Percentiles rank a stretch among this genome's conserved stretches.
phyloP scores from a whole-genome alignment of 2,797 vertebrate species.

The Calcarius lapponicus region DNA sequence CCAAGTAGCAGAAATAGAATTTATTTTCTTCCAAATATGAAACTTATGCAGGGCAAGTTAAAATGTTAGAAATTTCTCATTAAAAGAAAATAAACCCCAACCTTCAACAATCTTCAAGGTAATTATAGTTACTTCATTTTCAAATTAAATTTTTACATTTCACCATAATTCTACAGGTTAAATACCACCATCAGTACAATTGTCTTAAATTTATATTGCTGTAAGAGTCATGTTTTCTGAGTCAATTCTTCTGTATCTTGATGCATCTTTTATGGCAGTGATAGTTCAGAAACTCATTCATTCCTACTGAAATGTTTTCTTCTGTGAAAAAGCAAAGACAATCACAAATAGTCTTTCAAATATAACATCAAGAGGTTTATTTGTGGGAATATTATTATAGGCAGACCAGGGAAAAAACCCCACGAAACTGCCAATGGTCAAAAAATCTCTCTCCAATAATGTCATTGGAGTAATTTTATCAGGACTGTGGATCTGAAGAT shows the following conservation, averaged over 20 bases:
- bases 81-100: neutral
- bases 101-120: neutral
- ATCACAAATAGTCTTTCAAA: neutral
- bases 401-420: neutral
- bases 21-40: neutral
- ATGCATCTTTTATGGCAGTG: neutral
- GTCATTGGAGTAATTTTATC: neutral
- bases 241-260: neutral
- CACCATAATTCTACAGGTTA: neutral
- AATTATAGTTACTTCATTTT: neutral
- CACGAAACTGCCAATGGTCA: neutral
- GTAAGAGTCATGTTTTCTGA: neutral
- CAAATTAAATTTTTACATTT: neutral
- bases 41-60: neutral
- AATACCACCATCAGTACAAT: neutral
- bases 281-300: neutral
- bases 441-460: neutral
- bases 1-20: neutral
- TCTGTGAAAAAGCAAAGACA: neutral
- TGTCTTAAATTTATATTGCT: neutral
- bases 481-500: neutral
- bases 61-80: neutral
- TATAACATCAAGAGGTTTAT: neutral
- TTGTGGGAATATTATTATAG: neutral
- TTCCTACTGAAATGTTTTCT: neutral